Conservation (phyloP, 2,888 invertebrate genomes). For the Lasioglossum zephyrum region DNA sequence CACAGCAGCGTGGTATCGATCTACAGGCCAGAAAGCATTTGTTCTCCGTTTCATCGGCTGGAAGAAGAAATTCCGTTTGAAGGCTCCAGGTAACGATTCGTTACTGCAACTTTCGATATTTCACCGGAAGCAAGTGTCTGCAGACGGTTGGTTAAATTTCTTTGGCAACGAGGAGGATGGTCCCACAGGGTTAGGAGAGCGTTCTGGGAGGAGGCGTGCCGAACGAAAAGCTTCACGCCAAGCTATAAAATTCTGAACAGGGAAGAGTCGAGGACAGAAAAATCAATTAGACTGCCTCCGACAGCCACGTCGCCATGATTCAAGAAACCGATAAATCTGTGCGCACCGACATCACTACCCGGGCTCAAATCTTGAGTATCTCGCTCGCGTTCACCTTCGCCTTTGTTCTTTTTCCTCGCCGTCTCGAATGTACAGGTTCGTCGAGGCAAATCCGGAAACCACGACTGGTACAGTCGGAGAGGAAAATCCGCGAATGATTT, state of each 20-base stretch:
- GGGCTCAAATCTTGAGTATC: conserved; percentile 64
- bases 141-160: conserved; percentile 60
- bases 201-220: conserved; percentile 49
- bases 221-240: conserved; percentile 62
- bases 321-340: conserved; percentile 77
- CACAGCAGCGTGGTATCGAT: neutral
- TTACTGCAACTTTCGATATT: conserved; percentile 47
- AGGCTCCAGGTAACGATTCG: conserved; percentile 41
- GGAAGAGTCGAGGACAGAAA: conserved; percentile 67
- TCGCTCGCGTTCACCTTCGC: conserved; percentile 37
- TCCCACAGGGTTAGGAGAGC: conserved; percentile 54
- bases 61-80: conserved; percentile 7
- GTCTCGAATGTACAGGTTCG: neutral
- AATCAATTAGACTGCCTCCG: conserved; percentile 78
- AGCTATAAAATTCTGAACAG: conserved; percentile 71
- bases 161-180: conserved; percentile 54
- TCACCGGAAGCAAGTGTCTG: conserved; percentile 45
- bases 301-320: conserved; percentile 76
- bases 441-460: no score
- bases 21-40: no score
- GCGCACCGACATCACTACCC: conserved; percentile 68
- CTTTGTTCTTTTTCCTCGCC: conserved; percentile 19
- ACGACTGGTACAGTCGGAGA: no score
- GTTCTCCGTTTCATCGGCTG: neutral
- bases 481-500: no score